These are phyloP conservation scores for Neotoxoptera formosana DNA, from an alignment of 1,140 invertebrate species.

Conservation along the genomic window DNA sequence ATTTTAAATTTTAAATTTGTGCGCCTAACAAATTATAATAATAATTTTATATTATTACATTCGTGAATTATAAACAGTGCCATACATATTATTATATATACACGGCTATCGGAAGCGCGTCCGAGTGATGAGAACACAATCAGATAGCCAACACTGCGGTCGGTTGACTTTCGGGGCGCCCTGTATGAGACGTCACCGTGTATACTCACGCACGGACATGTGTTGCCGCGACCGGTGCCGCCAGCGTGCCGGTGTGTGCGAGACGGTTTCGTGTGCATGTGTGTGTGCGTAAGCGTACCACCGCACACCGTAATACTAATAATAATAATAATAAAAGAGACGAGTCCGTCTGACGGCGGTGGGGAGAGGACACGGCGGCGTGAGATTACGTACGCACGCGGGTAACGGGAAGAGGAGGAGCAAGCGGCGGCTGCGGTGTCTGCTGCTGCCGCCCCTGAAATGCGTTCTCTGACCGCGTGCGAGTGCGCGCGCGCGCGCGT, in stretches of 20 bases:
- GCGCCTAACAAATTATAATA: too few relatives aligned
- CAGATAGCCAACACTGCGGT: background rate
- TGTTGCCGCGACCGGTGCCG: slow-evolving; percentile 19
- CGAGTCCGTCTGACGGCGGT: background rate
- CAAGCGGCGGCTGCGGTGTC: background rate
- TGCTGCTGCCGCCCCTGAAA: slow-evolving; percentile 44
- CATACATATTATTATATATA: background rate
- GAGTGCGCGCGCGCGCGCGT: background rate
- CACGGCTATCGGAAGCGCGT: background rate
- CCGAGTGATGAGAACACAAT: background rate
- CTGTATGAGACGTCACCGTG: background rate
- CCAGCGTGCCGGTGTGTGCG: background rate
- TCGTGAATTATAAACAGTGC: background rate
- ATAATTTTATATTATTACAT: background rate
- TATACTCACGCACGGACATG: background rate
- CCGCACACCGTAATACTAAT: background rate
- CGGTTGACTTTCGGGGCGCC: background rate
- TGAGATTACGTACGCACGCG: slow-evolving; percentile 53
- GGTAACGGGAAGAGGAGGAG: slow-evolving; percentile 37
- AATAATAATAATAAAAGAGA: slow-evolving; percentile 39
- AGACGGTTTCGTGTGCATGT: background rate
- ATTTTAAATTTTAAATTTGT: too few relatives aligned
- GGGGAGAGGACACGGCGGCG: background rate
- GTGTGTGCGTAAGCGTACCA: background rate
- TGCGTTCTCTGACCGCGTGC: slow-evolving; percentile 19